Base-by-base conservation (phyloP, 2,888 invertebrate species). In the Aphodius sticticus region DNA sequence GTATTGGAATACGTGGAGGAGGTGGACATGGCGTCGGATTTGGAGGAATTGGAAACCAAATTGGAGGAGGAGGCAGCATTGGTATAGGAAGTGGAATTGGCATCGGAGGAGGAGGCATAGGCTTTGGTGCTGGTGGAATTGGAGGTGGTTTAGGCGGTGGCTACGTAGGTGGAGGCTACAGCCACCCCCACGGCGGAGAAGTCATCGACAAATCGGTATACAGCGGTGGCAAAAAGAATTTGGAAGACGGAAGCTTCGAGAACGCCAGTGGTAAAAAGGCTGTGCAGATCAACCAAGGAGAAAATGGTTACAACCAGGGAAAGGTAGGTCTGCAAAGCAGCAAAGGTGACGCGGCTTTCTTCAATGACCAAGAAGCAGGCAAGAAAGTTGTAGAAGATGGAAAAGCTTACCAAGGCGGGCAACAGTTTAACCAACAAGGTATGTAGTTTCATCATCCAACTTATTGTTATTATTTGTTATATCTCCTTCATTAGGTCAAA, bases 301-400 rank as follows among this genome's bases (percentile, higher is more conserved):
- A 92, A 80, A 91, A 91, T 87, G 92, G 92, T 36, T 92, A 88
- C 84, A 90, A 90, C 80, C 90, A 91, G 83, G 92, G 90, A 12
- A 90, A 91, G 75, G 91, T 91, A 1, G 91, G 86, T 3, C 82
- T 86, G 6, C 88, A 88, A 81, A 87, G 88, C 79, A 84, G 84
- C 72, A 88, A 90, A 82, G 89, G 88, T 2, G 88, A 92, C 79
- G 90, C 91, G 1, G 92, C 91, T 72, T 91, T 90, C 78, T 92
- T 91, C 84, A 92, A 91, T 84, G 91, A 91, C 77, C 91, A 91
- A 81, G 91, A 91, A 84, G 92, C 91, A 0, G 92, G 91, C 82
- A 92, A 92, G 81, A 92, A 92, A 86, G 90, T 91, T 9, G 89
- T 90, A 3, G 92, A 92, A 80, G 92, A 93, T 84, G 92, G 92